Evolutionary conservation across 2,888 invertebrate genomes (phyloP), one percentile per base, ranked within the genome.

Genomic region (Hirtodrosophila confusa): DNA sequence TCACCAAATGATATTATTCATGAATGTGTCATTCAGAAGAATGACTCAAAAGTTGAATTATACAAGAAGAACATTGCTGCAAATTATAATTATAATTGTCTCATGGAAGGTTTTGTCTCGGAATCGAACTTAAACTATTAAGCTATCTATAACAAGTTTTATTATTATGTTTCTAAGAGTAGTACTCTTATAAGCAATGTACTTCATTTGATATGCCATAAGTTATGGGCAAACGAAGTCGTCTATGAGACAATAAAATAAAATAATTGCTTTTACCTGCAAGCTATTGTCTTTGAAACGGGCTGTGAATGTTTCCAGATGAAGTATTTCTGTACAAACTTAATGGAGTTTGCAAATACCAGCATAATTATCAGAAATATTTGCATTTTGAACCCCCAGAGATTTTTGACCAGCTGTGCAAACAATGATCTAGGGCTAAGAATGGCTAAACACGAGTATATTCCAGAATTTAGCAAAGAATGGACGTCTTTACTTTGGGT

Each of bases 331-430:
- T 35, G 29, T 3, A 3, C 8, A 44, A 37, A 4, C 12, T 37
- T 29, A 31, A 31, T 47, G 39, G 5, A 11, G 9, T 39, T 55
- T 31, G 55, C 31, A 31, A 31, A 31, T 11, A 9, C n/a, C 10
- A n/a, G 23, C 24, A 37, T 48, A 47, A n/a, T 29, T 41, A 23
- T 12, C 7, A 23, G 12, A 41, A 29, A 37, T 24, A n/a, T 12
- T 33, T 24, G 35, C 36, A 43, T 11, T 41, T n/a, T 5, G 7
- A 0, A 33, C 10, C 9, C 7, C 1, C 0, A 27, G 33, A 7
- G 4, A 12, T 43, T 40, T 37, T 27, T 0, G 10, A 1, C 3
- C 50, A 64, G 37, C 62, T 64, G 65, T 36, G 50, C 43, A 62
- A 62, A 62, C 50, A 62, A 31, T 36, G 36, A 29, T 9, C 35